Evolutionary conservation across 2,888 invertebrate genomes (phyloP).

Genomic region (Tanypteryx hageni): DNA sequence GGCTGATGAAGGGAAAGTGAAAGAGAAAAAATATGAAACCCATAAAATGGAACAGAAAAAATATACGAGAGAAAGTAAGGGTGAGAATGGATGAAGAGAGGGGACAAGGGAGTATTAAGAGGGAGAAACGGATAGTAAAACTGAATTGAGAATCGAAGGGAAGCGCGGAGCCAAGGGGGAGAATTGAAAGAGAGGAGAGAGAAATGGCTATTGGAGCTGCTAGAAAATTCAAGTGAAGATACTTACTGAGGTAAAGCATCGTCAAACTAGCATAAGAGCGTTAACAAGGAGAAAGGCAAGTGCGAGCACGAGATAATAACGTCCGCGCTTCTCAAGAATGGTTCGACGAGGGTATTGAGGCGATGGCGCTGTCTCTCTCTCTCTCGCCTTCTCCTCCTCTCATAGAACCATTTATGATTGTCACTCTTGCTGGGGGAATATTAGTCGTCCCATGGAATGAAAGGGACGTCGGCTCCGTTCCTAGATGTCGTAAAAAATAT

Average conservation of each 20-base stretch:
- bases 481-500: slow-evolving; percentile 18
- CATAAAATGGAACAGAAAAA: background rate
- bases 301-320: slow-evolving; percentile 29
- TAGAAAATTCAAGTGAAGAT: background rate
- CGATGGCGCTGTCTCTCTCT: background rate
- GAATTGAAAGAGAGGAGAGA: background rate
- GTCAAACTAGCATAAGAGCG: slow-evolving; percentile 23
- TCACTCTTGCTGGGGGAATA: slow-evolving; percentile 37
- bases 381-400: background rate
- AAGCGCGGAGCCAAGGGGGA: background rate
- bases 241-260: background rate
- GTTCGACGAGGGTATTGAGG: slow-evolving; percentile 25
- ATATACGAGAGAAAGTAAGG: background rate
- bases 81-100: background rate
- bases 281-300: slow-evolving; percentile 44
- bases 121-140: background rate
- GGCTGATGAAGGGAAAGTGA: background rate
- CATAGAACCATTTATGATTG: slow-evolving; percentile 45
- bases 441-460: slow-evolving; percentile 43
- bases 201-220: background rate
- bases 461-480: slow-evolving; percentile 13
- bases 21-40: background rate
- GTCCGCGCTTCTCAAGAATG: slow-evolving; percentile 12
- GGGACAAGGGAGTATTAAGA: background rate
- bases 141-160: background rate